Base-by-base conservation (phyloP, 2,888 invertebrate species). In the Lasioglossum morio region DNA sequence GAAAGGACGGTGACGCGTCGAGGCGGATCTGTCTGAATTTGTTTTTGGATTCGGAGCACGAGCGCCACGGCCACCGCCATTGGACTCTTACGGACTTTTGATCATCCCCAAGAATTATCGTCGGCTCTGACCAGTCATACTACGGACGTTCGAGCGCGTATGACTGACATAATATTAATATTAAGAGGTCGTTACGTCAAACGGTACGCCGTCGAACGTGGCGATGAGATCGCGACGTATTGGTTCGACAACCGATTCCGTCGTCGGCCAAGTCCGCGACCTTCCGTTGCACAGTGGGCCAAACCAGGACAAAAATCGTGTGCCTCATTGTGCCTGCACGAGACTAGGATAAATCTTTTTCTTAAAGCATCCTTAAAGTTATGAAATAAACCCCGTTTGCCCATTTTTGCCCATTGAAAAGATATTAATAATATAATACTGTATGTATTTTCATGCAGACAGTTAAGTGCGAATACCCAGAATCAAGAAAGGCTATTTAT, bases 1-100 rank as follows among this genome's bases (percentile, higher is more conserved):
- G 89, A 86, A 89, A 88, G 86, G 81, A 87, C 85, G 86, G 84
- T 88, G 89, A 90, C 90, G 85, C 87, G 86, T 85, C 87, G 89
- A 92, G 91, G 91, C 92, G 91, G 92, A 93, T 93, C 92, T 91
- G 86, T 82, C 79, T 87, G 86, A 72, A 77, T 78, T 63, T 66
- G 88, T 87, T 63, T 63, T 93, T 89, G 78, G 85, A 94, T 94
- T 94, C 94, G 77, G 82, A 82, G 81, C 94, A 92, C 93, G 92
- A 85, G 70, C 73, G 70, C 48, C 82, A 85, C 92, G 91, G 91
- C 91, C 92, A 93, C 91, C 92, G 92, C 90, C 91, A 91, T 87
- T 92, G 91, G 91, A 94, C 94, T 94, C 92, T 89, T 91, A 91
- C 91, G 90, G 94, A 94, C 93, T 94, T 91, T 92, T 94, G 94